A percentile compares a stretch with the other conserved stretches of the same genome.
Conservation (phyloP, 2,113 vertebrate genomes). For the Sorex araneus region DNA sequence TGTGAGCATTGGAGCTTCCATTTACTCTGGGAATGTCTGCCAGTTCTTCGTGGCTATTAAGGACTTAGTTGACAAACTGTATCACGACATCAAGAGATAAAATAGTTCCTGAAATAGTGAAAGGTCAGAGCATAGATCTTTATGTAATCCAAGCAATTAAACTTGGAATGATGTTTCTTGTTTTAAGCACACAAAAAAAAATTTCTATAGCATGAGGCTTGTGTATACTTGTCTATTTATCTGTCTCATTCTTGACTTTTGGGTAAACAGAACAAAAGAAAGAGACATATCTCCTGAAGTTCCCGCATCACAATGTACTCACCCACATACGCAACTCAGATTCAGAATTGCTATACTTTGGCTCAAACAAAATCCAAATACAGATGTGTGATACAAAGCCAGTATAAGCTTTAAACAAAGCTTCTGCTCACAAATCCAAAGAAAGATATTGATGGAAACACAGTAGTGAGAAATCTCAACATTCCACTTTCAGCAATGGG, state of each 20-base stretch:
- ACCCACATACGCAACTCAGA: background rate
- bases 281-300: background rate
- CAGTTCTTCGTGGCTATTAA: background rate
- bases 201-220: background rate
- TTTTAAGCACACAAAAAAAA: slow-evolving; percentile 30
- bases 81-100: slow-evolving; percentile 42
- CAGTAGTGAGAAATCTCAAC: too few relatives aligned
- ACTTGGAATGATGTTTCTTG: background rate
- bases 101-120: slow-evolving; percentile 20
- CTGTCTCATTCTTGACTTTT: slow-evolving; percentile 34
- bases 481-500: too few relatives aligned
- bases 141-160: background rate
- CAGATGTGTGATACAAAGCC: background rate
- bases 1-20: background rate
- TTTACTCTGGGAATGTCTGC: background rate
- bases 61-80: background rate
- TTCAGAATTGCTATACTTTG: background rate
- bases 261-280: background rate
- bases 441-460: slow-evolving; percentile 6
- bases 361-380: background rate
- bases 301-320: background rate
- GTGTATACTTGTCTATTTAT: background rate
- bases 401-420: background rate
- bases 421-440: background rate
- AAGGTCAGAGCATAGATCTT: slow-evolving; percentile 11